Evolutionary conservation across 23 tunicate genomes (phyloP).

Genomic region (Ascidia mentula): DNA sequence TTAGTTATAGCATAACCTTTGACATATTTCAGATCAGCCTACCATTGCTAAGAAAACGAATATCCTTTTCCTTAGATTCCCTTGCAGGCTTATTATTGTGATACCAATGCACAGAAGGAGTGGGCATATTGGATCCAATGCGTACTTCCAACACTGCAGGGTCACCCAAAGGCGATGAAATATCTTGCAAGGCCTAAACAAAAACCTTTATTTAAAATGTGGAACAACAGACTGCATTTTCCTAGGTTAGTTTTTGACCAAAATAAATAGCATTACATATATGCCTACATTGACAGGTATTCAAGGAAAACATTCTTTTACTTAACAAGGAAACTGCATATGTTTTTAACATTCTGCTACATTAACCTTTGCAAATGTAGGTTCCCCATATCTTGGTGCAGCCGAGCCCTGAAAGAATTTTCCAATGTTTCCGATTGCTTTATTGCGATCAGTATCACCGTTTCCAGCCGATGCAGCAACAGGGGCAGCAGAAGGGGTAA

Average conservation of each 20-base stretch:
- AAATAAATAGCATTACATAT: too few species aligned
- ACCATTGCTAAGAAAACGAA: slow-evolving; percentile 82
- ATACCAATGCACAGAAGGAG: slow-evolving; percentile 95
- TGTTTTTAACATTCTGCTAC: too few species aligned
- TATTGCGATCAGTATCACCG: slow-evolving; percentile 3
- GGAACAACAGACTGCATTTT: too few species aligned
- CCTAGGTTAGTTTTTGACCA: too few species aligned
- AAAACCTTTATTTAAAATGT: too few species aligned
- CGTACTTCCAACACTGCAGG: slow-evolving; percentile 93
- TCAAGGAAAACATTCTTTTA: too few species aligned
- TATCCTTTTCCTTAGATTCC: slow-evolving; percentile 78
- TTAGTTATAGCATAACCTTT: too few species aligned
- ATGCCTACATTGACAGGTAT: too few species aligned
- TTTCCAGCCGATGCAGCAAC: slow-evolving; percentile 10
- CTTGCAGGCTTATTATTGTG: slow-evolving; percentile 76
- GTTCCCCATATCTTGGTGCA: slow-evolving; percentile 71
- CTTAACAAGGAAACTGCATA: too few species aligned
- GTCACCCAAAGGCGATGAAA: slow-evolving; percentile 67
- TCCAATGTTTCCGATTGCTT: slow-evolving; percentile 66
- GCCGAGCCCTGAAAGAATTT: slow-evolving; percentile 55
- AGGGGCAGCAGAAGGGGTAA: not conserved
- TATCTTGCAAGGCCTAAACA: slow-evolving; percentile 64
- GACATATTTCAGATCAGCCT: too few species aligned
- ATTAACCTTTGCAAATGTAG: slow-evolving; percentile 71
- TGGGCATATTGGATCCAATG: slow-evolving; percentile 44